Evolutionary conservation across 2,888 invertebrate genomes (phyloP), one percentile per base, ranked within the genome.

Genomic region (Latrodectus elegans): DNA sequence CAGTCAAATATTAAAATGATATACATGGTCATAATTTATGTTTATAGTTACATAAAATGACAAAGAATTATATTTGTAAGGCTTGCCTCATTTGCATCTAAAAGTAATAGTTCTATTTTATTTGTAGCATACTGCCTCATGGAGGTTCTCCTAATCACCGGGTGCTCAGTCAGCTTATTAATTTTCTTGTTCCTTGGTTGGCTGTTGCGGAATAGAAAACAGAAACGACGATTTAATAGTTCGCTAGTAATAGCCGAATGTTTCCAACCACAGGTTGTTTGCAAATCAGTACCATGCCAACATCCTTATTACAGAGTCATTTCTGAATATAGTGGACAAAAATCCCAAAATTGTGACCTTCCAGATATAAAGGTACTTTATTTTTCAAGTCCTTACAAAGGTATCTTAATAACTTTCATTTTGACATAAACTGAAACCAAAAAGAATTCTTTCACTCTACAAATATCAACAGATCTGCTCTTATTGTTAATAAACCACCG

Each of bases 251-350:
- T 88, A n/a, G 53, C 88, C 8, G 88, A 88, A 49, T 73, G 73
- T 14, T 51, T 88, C 4, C 83, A 88, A 17, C 88, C 88, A 8
- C 83, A 88, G 38, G 65, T 88, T n/a, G 22, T 79, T 9, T 88
- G 88, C 51, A 22, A 73, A 49, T 74, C 88, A 8, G 83, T 88
- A 14, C 88, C 88, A 4, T 88, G 88, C n/a, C 88, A 88, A 22
- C 88, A 88, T 79, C 88, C 88, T 3, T 88, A 88, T 64, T 88
- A 88, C 15, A 67, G 88, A 74, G 88, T 88, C 17, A 83, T 88
- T 17, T 88, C 83, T 11, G 88, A 88, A 65, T 88, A 65, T n/a
- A 70, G 53, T 10, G 72, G 26, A 22, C 26, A 73, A 10, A 64
- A 65, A 38, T 12, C 26, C 4, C 52, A 70, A 17, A 26, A 55